Base-by-base conservation (phyloP, 2,113 vertebrate species). In the Hippocampus comes region DNA sequence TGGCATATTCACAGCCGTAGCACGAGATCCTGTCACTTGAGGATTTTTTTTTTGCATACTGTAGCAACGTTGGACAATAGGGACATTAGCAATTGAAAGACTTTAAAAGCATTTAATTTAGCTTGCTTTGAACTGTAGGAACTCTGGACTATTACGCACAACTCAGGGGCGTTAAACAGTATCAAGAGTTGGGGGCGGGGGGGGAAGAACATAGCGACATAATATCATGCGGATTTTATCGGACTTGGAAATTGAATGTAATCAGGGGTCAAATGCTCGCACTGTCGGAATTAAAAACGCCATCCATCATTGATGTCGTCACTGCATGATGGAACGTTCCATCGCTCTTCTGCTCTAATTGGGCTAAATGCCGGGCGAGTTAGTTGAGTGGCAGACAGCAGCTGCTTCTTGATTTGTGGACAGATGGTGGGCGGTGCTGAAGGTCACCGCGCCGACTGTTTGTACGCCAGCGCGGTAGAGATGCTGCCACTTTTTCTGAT, bases 401-500 rank as follows among this genome's bases (percentile, higher is more conserved):
- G 84, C 88, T 91, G 90, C 73, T 88, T 83, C 76, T 71, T 86
- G 87, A 89, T 87, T 85, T 82, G 76, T 86, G 70, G 82, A 86
- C 86, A 89, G 86, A 88, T 89, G 87, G 84, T 82, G 81, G 84
- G 82, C 79, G 76, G 84, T 70, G 73, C 77, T 89, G 82, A 91
- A 91, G 87, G 90, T 91, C 90, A 86, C 63, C 25, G 21, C 68
- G 75, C 70, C 75, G 77, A 72, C 75, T 63, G 63, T 74, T 27
- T 68, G 66, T 73, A 74, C 68, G 77, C 8, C 70, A 34, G 63
- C 59, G 38, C 70, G 63, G 72, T 63, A 71, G 66, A 56, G 65
- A 49, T 20, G 59, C 15, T 25, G 46, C 66, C 78, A 71, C 76
- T 76, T 42, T 61, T 75, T 75, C 5, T 20, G 72, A 64, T 48